A percentile compares a stretch with the other conserved stretches of the same genome.
Conservation (phyloP, 2,797 vertebrate species). For the Coregonus sp. region DNA sequence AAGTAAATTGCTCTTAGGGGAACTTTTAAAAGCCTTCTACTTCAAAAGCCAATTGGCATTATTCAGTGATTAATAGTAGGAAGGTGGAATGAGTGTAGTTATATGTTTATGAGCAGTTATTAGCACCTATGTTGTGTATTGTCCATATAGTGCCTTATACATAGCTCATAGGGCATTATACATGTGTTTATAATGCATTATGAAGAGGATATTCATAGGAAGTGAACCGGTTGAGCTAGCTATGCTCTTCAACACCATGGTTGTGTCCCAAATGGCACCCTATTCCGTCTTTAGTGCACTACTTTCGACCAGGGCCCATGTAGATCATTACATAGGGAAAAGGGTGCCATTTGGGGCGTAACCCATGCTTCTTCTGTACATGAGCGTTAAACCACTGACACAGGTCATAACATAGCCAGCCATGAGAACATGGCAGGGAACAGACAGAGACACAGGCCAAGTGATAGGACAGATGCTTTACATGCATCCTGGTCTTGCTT, state of each 20-base stretch:
- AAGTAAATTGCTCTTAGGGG: background rate
- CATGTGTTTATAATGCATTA: too few relatives aligned
- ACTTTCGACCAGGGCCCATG: background rate
- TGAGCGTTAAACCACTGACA: conserved; percentile 47
- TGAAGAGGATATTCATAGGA: too few relatives aligned
- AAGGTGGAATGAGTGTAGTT: too few relatives aligned
- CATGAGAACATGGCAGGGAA: conserved; percentile 54
- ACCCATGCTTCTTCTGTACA: background rate
- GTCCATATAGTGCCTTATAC: too few relatives aligned
- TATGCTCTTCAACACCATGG: background rate
- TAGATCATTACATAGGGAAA: background rate
- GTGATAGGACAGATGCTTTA: conserved; percentile 60
- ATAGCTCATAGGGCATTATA: too few relatives aligned
- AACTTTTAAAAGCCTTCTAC: background rate
- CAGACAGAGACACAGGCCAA: conserved; percentile 31
- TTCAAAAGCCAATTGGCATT: too few relatives aligned
- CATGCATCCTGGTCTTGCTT: conserved; percentile 53
- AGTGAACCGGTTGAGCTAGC: too few relatives aligned
- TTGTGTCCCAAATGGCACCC: background rate
- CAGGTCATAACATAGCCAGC: conserved; percentile 57
- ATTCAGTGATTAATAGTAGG: too few relatives aligned
- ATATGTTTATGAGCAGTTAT: too few relatives aligned
- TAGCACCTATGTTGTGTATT: too few relatives aligned
- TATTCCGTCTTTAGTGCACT: background rate
- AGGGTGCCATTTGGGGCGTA: background rate